These are phyloP conservation scores for Apis florea DNA, from an alignment of 1,140 invertebrate genomes.

Conservation along the genomic window DNA sequence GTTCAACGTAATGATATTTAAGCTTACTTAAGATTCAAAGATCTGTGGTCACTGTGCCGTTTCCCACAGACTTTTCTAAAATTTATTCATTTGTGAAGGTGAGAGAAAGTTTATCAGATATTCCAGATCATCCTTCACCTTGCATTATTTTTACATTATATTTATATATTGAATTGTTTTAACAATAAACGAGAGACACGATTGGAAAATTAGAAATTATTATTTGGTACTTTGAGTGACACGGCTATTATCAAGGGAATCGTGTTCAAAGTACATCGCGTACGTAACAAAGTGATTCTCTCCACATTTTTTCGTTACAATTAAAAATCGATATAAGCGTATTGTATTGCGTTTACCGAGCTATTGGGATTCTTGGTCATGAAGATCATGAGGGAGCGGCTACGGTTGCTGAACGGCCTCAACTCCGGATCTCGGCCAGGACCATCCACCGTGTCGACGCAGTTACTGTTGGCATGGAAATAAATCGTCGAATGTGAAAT, in stretches of 20 bases:
- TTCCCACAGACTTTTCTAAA: too few relatives aligned
- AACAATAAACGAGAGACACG: too few relatives aligned
- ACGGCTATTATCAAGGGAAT: not conserved
- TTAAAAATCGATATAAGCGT: not conserved
- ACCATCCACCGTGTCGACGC: slow-evolving; percentile 79
- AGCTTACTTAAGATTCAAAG: too few relatives aligned
- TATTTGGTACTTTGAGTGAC: not conserved
- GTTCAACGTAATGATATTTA: too few relatives aligned
- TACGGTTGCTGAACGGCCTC: slow-evolving; percentile 79
- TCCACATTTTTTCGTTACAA: too few relatives aligned
- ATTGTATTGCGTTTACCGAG: slow-evolving; percentile 71
- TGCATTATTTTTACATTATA: too few relatives aligned
- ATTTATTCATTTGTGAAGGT: too few relatives aligned
- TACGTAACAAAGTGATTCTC: not conserved
- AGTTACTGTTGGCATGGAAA: slow-evolving; percentile 69
- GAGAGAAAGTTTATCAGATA: too few relatives aligned
- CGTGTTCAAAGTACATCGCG: not conserved
- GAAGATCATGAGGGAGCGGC: slow-evolving; percentile 78
- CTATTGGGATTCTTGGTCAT: slow-evolving; percentile 78
- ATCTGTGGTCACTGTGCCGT: too few relatives aligned
- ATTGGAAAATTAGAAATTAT: not conserved
- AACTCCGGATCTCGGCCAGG: slow-evolving; percentile 78
- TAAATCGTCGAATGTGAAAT: slow-evolving; percentile 52
- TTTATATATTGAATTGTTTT: too few relatives aligned
- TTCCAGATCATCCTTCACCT: too few relatives aligned